Base-by-base conservation (phyloP, 2,888 invertebrate genomes). In the Pristionchus exspectatus region DNA sequence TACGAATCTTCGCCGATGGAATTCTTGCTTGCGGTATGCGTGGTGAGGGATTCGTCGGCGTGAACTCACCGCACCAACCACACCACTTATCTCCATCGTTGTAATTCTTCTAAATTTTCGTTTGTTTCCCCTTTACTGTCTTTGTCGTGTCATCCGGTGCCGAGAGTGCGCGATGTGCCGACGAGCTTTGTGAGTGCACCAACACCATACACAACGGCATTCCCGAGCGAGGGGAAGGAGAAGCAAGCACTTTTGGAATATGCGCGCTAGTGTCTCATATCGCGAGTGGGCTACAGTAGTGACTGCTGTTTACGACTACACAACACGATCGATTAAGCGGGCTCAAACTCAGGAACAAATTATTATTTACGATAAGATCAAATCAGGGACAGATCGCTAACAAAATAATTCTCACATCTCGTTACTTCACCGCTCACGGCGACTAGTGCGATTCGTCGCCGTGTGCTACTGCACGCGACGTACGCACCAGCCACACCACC, bases 231-330 rank as follows among this genome's bases (percentile, higher is more conserved):
- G 69, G 30, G 27, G 69, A 63, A 63, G 69, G 30, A 69, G 30
- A 69, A 69, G 69, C 84, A 56, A n/a, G 84, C 84, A 24, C 84
- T 24, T 3, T 33, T 74, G 74, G 30, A 38, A 3, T 27, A 21
- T 14, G 72, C 30, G 72, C 30, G 27, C 30, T 72, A 72, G 30
- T 72, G 30, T 56, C 21, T 56, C 1, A 21, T n/a, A 72, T 72
- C 72, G 33, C 18, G 74, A 4, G 74, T 72, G 74, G 74, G 44
- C 44, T 81, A 81, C 81, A 4, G 81, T 81, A 81, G 44, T 27
- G 30, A 24, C 63, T 63, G 63, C 24, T 63, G 63, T 63, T 63
- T 30, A 69, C 69, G 30, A 69, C 30, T 69, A 69, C 69, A 69
- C 69, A 30, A 30, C 69, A 69, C 63, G 24, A 63, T n/a, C 63